Conservation (phyloP, 2,888 invertebrate species). For the Sycophila texana region DNA sequence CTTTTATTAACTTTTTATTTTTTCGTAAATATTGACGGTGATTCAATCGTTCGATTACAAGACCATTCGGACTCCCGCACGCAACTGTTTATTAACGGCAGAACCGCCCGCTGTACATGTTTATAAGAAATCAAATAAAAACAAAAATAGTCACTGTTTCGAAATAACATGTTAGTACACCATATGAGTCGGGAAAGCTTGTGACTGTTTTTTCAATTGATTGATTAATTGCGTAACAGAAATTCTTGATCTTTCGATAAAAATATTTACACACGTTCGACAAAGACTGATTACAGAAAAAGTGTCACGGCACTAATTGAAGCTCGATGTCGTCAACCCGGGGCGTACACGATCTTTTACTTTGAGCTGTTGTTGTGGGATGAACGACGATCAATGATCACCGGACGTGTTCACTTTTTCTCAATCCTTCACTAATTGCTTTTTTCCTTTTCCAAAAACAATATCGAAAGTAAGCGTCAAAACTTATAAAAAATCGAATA, state of each 20-base stretch:
- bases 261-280: slow-evolving; percentile 54
- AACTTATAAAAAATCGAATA: neutral
- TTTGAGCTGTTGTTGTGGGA: slow-evolving; percentile 23
- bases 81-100: slow-evolving; percentile 14
- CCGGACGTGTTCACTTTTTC: neutral
- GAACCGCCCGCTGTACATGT: neutral
- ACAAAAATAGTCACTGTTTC: slow-evolving; percentile 18
- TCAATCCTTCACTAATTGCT: neutral
- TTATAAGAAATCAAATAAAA: slow-evolving; percentile 39
- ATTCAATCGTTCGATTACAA: slow-evolving; percentile 55
- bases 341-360: slow-evolving; percentile 46
- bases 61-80: slow-evolving; percentile 43
- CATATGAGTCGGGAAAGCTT: neutral
- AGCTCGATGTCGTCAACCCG: slow-evolving; percentile 12
- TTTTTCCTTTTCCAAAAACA: too few relatives aligned
- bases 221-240: slow-evolving; percentile 42
- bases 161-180: neutral
- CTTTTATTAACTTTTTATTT: slow-evolving; percentile 48
- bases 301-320: neutral
- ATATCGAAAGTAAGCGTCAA: too few relatives aligned
- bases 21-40: slow-evolving; percentile 51
- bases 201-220: slow-evolving; percentile 22
- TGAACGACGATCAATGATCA: slow-evolving; percentile 4
- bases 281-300: slow-evolving; percentile 4
- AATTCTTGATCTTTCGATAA: slow-evolving; percentile 32